These are phyloP conservation scores for Trichosurus vulpecula DNA, from an alignment of 2,797 vertebrate species.

Conservation along the genomic window DNA sequence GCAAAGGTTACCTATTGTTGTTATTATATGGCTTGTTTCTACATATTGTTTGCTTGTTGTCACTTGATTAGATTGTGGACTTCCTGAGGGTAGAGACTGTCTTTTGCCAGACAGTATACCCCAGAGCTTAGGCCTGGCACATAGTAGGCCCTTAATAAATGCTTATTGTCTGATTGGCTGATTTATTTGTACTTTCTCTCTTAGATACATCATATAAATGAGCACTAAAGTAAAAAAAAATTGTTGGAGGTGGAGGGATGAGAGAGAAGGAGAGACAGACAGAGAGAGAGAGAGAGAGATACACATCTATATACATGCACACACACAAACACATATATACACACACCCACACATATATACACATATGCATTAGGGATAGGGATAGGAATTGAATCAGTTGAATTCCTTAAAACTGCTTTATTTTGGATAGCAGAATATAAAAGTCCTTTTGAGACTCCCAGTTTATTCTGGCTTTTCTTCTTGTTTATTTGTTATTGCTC, in stretches of 20 bases:
- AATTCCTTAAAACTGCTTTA: background rate
- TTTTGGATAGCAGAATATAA: background rate
- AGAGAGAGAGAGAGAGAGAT: too few species aligned
- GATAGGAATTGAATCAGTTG: background rate
- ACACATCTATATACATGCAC: too few species aligned
- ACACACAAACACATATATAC: too few species aligned
- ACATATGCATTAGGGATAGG: background rate
- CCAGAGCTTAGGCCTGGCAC: background rate
- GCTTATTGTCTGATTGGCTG: background rate
- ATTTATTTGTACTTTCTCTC: background rate
- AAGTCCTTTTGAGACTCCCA: background rate
- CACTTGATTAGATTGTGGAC: background rate
- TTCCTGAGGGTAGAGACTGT: background rate
- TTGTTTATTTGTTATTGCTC: background rate
- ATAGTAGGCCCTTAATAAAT: background rate
- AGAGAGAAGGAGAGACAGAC: too few species aligned
- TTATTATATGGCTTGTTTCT: background rate
- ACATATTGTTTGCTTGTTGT: background rate
- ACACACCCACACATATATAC: too few species aligned
- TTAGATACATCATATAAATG: background rate
- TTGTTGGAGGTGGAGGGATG: background rate
- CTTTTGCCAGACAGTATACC: background rate
- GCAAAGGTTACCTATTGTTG: background rate
- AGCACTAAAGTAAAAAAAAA: background rate
- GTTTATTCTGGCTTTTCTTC: background rate